Base-by-base conservation (phyloP, 2,113 vertebrate genomes). In the Cyrtonyx montezumae region DNA sequence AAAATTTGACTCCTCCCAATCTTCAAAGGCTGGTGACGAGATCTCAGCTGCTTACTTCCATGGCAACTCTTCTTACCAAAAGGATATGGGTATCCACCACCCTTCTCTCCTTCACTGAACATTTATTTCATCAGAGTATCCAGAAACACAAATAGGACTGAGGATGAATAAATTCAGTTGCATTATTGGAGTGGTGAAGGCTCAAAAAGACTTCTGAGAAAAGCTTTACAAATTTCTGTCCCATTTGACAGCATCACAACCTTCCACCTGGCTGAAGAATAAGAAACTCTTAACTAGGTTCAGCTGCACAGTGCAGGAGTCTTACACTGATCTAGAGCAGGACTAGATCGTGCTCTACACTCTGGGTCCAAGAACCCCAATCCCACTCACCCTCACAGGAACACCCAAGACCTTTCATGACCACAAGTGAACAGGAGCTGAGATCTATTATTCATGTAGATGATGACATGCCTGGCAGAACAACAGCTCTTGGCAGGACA, bases 381-480 rank as follows among this genome's bases (percentile, higher is more conserved):
- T 83, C 34, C 34, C 49, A 75, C 18, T 11, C 76, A 66, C 48
- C 43, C 70, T 58, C 85, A 40, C 22, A 80, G 42, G 91, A 86
- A 95, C 53, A 1, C 25, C 58, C 61, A 84, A 90, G n/a, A 91
- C 87, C 85, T 85, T 59, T 73, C 51, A 86, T 0, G 8, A 96
- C 53, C 28, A 73, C 77, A 78, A 78, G 62, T 53, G 82, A 88
- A 88, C 85, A 90, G 77, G 61, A 95, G 85, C 90, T 91, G 69
- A 85, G 61, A 91, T 91, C 76, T 92, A 92, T 94, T 95, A 94
- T 96, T 94, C 94, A 91, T 46, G 40, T 77, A 95, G 79, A 83
- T 91, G 90, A 96, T 93, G 95, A 96, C 85, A 91, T 13, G 48
- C 81, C 94, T 96, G 94, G 91, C 79, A 94, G 94, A 94, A 96